Percentiles rank a stretch among this genome's conserved stretches.
Conservation (phyloP, 2,797 vertebrate species). For the Melanitta fusca region DNA sequence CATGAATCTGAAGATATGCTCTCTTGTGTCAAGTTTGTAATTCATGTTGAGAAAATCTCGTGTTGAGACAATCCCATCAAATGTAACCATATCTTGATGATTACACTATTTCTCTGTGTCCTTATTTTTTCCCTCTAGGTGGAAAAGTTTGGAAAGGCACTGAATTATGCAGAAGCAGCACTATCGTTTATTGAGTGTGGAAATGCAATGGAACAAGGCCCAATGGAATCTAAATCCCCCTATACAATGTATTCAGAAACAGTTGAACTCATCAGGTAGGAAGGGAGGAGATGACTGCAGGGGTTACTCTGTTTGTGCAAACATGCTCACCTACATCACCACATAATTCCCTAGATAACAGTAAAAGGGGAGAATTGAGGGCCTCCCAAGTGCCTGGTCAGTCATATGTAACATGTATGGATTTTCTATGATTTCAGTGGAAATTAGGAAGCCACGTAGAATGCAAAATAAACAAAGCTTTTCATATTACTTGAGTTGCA, state of each 20-base stretch:
- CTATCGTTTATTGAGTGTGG: constrained; percentile 98
- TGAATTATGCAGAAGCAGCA: constrained; percentile 97
- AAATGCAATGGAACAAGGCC: constrained; percentile 98
- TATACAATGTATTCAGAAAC: constrained; percentile 99
- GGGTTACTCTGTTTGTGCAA: not conserved
- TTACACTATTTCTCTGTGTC: constrained; percentile 26
- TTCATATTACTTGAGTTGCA: not conserved
- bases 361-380: not conserved
- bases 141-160: constrained; percentile 96
- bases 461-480: not conserved
- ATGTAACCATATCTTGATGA: constrained; percentile 5
- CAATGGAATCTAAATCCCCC: constrained; percentile 96
- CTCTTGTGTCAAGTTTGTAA: not conserved
- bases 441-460: not conserved
- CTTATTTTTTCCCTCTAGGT: constrained; percentile 82
- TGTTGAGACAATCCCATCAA: not conserved
- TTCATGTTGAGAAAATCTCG: not conserved
- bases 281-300: not conserved
- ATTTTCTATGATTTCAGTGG: not conserved
- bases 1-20: constrained; percentile 1
- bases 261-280: constrained; percentile 96
- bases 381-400: not conserved
- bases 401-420: not conserved
- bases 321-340: not conserved
- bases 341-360: not conserved